Evolutionary conservation across 2,797 vertebrate species (phyloP).

Genomic region (Pagetopsis macropterus): DNA sequence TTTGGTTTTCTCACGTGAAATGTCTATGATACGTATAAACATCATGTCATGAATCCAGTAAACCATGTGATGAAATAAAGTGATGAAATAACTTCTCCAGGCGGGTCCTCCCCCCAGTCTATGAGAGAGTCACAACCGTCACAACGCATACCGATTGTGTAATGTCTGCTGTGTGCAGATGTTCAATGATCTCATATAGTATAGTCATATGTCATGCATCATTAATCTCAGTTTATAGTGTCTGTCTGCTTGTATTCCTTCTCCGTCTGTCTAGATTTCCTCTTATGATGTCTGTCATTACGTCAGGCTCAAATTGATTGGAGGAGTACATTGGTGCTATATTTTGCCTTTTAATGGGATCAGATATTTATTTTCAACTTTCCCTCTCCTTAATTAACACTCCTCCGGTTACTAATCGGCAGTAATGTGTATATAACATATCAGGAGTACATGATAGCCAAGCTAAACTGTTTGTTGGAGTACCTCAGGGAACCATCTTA

Average conservation of each 20-base stretch:
- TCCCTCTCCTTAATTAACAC: conserved; percentile 5
- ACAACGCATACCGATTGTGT: conserved; percentile 33
- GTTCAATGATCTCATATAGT: conserved; percentile 53
- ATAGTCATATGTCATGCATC: conserved; percentile 24
- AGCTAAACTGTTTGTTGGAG: conserved; percentile 37
- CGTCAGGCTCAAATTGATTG: not conserved
- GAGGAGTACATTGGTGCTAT: not conserved
- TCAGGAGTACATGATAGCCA: conserved; percentile 1
- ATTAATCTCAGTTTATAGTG: conserved; percentile 9
- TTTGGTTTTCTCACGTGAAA: conserved; percentile 9
- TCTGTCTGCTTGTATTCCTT: not conserved
- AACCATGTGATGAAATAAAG: not conserved
- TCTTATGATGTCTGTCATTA: not conserved
- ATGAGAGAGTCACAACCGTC: conserved; percentile 27
- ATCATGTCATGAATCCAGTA: not conserved
- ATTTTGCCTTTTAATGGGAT: not conserved
- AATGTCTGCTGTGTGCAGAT: conserved; percentile 40
- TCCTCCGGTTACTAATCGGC: conserved; percentile 24
- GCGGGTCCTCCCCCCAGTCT: no score
- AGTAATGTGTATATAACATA: conserved; percentile 22
- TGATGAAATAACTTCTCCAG: not conserved
- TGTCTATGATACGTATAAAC: not conserved
- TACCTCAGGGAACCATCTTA: conserved; percentile 22
- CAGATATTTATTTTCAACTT: not conserved
- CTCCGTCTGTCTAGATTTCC: not conserved